Conservation (phyloP, 2,113 vertebrate genomes). For the Mormyrus lacerda region DNA sequence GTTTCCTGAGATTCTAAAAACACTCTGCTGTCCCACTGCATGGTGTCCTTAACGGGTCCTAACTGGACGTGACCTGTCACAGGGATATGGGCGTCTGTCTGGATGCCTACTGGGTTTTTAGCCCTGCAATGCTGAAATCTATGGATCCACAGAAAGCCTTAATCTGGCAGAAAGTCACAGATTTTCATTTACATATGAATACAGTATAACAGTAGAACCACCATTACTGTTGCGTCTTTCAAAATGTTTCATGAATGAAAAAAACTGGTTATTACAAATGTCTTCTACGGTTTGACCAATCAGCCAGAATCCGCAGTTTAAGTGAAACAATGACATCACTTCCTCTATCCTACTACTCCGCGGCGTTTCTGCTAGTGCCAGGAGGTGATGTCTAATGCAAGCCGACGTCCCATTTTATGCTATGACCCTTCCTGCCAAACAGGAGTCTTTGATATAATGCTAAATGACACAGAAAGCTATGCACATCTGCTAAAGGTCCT, state of each 20-base stretch:
- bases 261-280: background rate
- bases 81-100: background rate
- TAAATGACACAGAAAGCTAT: background rate
- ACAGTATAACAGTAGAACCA: background rate
- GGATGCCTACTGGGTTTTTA: background rate
- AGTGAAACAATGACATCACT: slow-evolving; percentile 14
- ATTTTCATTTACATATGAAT: background rate
- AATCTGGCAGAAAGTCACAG: background rate
- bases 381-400: background rate
- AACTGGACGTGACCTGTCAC: background rate
- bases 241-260: background rate
- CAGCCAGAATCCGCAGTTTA: background rate
- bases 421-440: background rate
- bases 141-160: background rate
- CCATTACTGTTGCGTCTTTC: background rate
- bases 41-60: background rate
- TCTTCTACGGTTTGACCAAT: background rate
- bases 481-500: background rate
- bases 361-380: background rate
- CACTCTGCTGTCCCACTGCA: background rate
- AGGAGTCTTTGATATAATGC: background rate
- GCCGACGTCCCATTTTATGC: background rate
- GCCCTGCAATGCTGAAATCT: background rate
- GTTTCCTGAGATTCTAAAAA: background rate
- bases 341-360: background rate